Percentiles rank a stretch among this genome's conserved stretches.
These are phyloP conservation scores for Chiridota heheva DNA, from an alignment of 35 echinoderm and acorn worm species.

Conservation along the genomic window DNA sequence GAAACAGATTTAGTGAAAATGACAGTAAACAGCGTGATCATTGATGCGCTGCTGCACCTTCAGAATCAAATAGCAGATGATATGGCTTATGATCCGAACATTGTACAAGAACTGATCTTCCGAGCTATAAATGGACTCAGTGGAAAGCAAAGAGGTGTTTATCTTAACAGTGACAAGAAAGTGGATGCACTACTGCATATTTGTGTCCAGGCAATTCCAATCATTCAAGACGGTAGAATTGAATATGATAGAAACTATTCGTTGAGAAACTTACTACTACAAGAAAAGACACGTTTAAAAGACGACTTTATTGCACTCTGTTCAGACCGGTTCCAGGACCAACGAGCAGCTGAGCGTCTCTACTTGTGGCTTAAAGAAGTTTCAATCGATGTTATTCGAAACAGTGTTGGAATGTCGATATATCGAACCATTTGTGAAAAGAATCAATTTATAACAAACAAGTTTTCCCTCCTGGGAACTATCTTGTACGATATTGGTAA, in stretches of 20 bases:
- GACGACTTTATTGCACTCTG: conserved; percentile 13
- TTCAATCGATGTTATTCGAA: background rate
- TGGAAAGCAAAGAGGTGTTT: background rate
- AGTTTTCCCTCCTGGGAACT: conserved; percentile 20
- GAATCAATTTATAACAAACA: background rate
- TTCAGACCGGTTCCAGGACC: background rate
- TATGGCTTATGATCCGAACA: conserved; percentile 18
- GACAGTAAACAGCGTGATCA: background rate
- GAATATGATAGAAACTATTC: background rate
- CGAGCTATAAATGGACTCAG: background rate
- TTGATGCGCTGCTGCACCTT: background rate
- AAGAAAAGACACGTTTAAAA: background rate
- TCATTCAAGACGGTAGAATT: conserved; percentile 4
- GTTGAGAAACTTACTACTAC: background rate
- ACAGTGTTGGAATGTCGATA: background rate
- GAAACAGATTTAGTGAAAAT: no score
- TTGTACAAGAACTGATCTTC: conserved; percentile 18
- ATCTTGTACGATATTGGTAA: conserved; percentile 17
- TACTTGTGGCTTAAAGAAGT: background rate
- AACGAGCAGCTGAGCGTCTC: background rate
- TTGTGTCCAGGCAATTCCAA: conserved; percentile 23
- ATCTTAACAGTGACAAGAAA: background rate
- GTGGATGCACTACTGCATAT: background rate
- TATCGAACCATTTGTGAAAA: background rate
- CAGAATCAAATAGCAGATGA: background rate